A percentile compares a stretch with the other conserved stretches of the same genome.
These are phyloP conservation scores for Trachelus stipa DNA, from an alignment of 2,888 invertebrate species.

Conservation along the genomic window DNA sequence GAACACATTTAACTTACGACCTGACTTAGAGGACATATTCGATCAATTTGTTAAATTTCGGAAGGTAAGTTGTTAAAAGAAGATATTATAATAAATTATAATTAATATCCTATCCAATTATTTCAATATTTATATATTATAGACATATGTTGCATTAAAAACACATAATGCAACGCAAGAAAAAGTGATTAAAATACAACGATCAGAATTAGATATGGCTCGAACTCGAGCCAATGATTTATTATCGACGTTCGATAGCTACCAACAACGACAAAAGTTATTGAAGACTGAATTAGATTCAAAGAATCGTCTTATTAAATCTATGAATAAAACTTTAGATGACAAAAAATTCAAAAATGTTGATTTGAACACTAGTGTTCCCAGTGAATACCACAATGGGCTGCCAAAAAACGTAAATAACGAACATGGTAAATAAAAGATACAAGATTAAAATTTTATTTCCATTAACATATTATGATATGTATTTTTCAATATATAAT, in stretches of 20 bases:
- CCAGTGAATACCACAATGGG: background rate
- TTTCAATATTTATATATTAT: background rate
- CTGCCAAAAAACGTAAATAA: background rate
- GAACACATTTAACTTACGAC: background rate
- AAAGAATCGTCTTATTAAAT: conserved; percentile 21
- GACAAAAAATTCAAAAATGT: background rate
- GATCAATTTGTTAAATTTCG: conserved; percentile 26
- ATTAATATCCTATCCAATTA: conserved; percentile 6
- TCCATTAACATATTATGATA: background rate
- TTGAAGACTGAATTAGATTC: conserved; percentile 19
- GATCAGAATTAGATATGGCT: conserved; percentile 23
- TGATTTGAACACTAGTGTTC: background rate
- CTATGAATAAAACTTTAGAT: background rate
- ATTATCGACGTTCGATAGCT: conserved; percentile 18
- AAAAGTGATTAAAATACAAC: conserved; percentile 27
- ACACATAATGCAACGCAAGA: conserved; percentile 21
- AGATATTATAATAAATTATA: background rate
- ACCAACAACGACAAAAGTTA: conserved; percentile 23
- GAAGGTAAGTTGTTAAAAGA: conserved; percentile 23
- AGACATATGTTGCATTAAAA: conserved; percentile 29
- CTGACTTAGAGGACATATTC: conserved; percentile 27
- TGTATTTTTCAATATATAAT: background rate
- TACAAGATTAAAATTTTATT: background rate
- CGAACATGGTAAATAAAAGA: conserved; percentile 21
- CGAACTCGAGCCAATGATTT: conserved; percentile 19